These are phyloP conservation scores for Oreochromis spilurus DNA, from an alignment of 2,113 vertebrate genomes.

Conservation along the genomic window DNA sequence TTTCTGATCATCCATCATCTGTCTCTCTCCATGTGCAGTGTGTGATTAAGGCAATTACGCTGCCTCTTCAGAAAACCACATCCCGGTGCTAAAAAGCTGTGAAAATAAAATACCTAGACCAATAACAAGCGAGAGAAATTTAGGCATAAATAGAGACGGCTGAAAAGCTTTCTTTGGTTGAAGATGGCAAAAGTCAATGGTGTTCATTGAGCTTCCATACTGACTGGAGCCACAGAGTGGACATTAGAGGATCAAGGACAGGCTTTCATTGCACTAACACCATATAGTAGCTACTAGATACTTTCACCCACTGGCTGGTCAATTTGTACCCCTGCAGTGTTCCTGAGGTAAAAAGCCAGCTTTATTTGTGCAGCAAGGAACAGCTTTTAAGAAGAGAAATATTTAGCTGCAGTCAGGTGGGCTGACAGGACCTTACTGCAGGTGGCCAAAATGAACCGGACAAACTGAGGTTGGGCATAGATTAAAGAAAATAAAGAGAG, in stretches of 20 bases:
- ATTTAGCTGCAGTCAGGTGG: neutral
- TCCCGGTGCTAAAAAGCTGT: neutral
- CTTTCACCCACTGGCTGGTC: neutral
- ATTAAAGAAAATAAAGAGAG: slow-evolving; percentile 18
- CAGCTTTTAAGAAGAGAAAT: neutral
- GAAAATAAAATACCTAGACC: neutral
- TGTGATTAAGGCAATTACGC: slow-evolving; percentile 38
- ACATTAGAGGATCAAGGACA: neutral
- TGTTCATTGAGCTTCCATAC: neutral
- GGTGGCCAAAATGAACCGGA: neutral
- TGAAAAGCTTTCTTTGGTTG: neutral
- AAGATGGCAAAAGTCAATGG: neutral
- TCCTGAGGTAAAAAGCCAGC: neutral
- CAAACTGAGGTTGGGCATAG: neutral
- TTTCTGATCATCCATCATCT: neutral
- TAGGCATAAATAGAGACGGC: neutral
- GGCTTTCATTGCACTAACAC: neutral
- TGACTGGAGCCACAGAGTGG: neutral
- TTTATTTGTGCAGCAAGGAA: neutral
- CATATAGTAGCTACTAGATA: neutral
- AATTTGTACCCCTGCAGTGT: neutral
- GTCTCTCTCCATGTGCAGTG: neutral
- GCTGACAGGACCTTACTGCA: neutral
- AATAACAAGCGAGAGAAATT: neutral
- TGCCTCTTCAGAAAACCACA: neutral